Evolutionary conservation across 2,113 vertebrate genomes (phyloP), one percentile per base, ranked within the genome.

Genomic region (Urocynchramus pylzowi): DNA sequence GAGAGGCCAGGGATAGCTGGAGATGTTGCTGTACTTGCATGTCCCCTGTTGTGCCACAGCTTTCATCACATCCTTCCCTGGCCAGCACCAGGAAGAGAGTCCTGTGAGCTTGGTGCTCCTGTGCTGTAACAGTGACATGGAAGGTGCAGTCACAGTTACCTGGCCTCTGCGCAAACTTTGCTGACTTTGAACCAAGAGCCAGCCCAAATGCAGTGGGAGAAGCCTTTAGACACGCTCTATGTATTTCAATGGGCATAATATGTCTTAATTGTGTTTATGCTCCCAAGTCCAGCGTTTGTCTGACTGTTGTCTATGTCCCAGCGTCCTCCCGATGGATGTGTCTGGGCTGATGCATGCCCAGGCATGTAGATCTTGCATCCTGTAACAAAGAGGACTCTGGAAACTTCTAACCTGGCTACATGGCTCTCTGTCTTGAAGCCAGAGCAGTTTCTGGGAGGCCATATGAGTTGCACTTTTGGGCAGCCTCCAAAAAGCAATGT

Each of bases 311-410:
- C 33, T 61, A 27, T 54, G 49, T 76, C 78, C 50, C 39, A 76
- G 11, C 1, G 8, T 44, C n/a, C 8, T 90, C 37, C 22, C 0
- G 0, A 20, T 14, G 49, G 41, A 60, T 21, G 0, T 68, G 73
- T 74, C 67, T 85, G 57, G 47, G 59, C 63, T 86, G 45, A 50
- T 84, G 50, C 59, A 33, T n/a, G 84, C 56, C 39, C 64, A 47
- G 30, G 18, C 37, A 3, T 0, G 5, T 30, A 50, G 45, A 12
- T 77, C 39, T 90, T 86, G n/a, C 54, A 45, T 45, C 42, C 42
- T 67, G 1, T 73, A 69, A 57, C 42, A 77, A 56, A 54, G 19
- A 28, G 9, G 3, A 2, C 50, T 70, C 71, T 90, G 79, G 31
- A 80, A 95, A 60, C 37, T 78, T 86, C 39, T 76, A 84, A 79